Evolutionary conservation across 2,888 invertebrate genomes (phyloP).

Genomic region (Apamea epomidion): DNA sequence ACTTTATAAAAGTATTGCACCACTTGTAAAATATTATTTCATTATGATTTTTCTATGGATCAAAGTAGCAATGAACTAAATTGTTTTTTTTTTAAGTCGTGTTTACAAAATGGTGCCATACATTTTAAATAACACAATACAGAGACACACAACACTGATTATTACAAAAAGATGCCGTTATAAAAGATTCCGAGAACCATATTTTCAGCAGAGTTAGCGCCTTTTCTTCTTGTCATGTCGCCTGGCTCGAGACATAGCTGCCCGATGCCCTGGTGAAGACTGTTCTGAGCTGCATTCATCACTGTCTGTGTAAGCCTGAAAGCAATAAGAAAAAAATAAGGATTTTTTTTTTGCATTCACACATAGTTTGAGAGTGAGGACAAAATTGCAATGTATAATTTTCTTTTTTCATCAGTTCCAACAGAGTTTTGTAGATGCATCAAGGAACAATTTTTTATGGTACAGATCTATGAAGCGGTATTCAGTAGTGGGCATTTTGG

Average conservation of each 20-base stretch:
- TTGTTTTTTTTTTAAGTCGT: background rate
- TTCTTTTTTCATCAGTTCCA: background rate
- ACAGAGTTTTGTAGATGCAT: background rate
- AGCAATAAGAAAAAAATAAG: slow-evolving; percentile 28
- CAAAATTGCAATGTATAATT: background rate
- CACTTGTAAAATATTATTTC: background rate
- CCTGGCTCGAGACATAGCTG: slow-evolving; percentile 91
- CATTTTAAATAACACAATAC: slow-evolving; percentile 1
- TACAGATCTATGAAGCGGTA: background rate
- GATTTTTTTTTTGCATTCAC: background rate
- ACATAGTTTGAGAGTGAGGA: too few species aligned
- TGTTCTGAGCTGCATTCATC: slow-evolving; percentile 94
- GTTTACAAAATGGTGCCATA: slow-evolving; percentile 12
- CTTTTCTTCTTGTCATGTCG: slow-evolving; percentile 94
- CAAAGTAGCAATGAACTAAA: background rate
- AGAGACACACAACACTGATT: slow-evolving; percentile 13
- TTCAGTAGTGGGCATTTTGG: background rate
- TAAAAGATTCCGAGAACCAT: slow-evolving; percentile 11
- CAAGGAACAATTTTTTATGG: background rate
- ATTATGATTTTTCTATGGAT: background rate
- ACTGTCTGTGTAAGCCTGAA: slow-evolving; percentile 91
- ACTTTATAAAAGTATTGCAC: background rate
- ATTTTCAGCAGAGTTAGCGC: slow-evolving; percentile 81
- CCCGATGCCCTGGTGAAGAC: slow-evolving; percentile 93
- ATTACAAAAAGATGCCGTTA: slow-evolving; percentile 10